Evolutionary conservation across 2,888 invertebrate species (phyloP).

Genomic region (Drosophila atripex): DNA sequence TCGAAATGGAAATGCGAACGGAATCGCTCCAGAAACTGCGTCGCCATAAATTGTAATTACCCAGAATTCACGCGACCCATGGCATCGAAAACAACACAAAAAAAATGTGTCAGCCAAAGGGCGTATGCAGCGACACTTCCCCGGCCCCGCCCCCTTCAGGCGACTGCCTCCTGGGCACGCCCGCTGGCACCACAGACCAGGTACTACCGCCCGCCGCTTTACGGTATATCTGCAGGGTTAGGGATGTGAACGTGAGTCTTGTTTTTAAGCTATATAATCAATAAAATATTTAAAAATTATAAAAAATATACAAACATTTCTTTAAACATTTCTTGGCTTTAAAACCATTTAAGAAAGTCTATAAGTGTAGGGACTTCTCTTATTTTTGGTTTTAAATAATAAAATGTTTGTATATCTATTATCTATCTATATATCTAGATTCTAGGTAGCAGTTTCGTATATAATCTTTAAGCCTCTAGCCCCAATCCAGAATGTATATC

Average conservation of each 20-base stretch:
- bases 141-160: not conserved
- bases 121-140: constrained; percentile 50
- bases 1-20: constrained; percentile 21
- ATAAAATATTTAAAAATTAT: not conserved
- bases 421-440: too few relatives aligned
- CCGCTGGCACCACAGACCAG: constrained; percentile 47
- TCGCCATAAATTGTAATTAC: constrained; percentile 65
- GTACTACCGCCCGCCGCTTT: constrained; percentile 40
- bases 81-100: constrained; percentile 10
- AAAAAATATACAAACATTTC: not conserved
- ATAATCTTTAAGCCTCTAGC: not conserved
- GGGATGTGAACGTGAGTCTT: constrained; percentile 1
- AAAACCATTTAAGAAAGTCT: too few relatives aligned
- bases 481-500: not conserved
- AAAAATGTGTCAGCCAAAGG: constrained; percentile 41
- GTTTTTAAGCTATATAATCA: not conserved
- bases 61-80: constrained; percentile 71
- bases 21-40: constrained; percentile 44
- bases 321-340: not conserved
- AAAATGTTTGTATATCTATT: too few relatives aligned
- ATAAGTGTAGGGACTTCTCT: too few relatives aligned
- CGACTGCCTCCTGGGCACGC: constrained; percentile 8
- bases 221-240: not conserved
- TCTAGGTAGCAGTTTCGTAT: not conserved
- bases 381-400: too few relatives aligned